Evolutionary conservation across 2,113 vertebrate genomes (phyloP).

Genomic region (Microcebus murinus): DNA sequence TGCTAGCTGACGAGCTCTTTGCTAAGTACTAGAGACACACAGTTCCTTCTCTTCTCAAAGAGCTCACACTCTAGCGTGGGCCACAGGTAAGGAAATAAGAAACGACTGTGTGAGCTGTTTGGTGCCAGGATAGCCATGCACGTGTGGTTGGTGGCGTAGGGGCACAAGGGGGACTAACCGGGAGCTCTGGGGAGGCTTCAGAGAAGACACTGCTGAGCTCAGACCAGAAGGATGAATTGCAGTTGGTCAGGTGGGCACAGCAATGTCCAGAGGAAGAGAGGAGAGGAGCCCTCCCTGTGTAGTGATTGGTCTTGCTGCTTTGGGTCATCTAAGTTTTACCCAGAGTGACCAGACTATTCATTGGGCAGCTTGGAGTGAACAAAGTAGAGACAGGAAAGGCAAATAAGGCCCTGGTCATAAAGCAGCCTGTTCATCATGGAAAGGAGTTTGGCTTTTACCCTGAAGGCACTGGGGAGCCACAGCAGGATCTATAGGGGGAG

Average conservation of each 20-base stretch:
- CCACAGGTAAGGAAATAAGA: neutral
- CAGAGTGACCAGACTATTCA: neutral
- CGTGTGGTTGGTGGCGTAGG: accelerated
- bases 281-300: neutral
- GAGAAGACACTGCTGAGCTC: neutral
- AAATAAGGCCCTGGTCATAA: neutral
- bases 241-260: neutral
- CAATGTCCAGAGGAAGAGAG: neutral
- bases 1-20: neutral
- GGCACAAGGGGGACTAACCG: accelerated
- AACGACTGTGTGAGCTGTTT: neutral
- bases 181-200: neutral
- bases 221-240: neutral
- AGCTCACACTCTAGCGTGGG: neutral
- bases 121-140: accelerated
- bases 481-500: neutral
- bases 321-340: neutral
- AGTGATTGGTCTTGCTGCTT: no score
- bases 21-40: neutral
- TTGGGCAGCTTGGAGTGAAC: no score
- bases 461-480: neutral
- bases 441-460: neutral
- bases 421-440: neutral
- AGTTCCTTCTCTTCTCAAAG: neutral
- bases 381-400: neutral